Base-by-base conservation (phyloP, 2,797 vertebrate species). In the Sebastes reedi region DNA sequence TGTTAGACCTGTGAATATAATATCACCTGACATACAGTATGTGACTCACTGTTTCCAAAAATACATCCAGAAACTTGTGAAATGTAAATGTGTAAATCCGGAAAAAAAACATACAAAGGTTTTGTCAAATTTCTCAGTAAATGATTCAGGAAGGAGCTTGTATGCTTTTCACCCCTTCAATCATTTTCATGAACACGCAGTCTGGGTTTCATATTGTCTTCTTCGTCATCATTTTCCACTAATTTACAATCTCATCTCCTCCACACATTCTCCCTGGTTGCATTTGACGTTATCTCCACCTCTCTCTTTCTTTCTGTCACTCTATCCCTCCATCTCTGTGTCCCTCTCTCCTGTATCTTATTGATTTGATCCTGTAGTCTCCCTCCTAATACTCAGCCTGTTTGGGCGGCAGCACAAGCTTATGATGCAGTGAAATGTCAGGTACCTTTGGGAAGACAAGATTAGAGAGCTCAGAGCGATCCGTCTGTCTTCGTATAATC, bases 371-470 rank as follows among this genome's bases (percentile, higher is more conserved):
- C 69, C 84, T 73, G 50, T 24, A 65, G 68, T 68, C 56, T 68
- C 60, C 65, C 58, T 20, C 22, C 36, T 56, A 78, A 84, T 76
- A 67, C 77, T 74, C 72, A 58, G 85, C 67, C 79, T 67, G 65
- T 76, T 83, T 80, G 67, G 85, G 76, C 32, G 2, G 82, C 67
- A 56, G 73, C 58, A 46, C 68, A 20, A 59, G 85, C 85, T 91
- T 75, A 87, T 84, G 83, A 88, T 85, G 83, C 87, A 80, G 83
- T 73, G 81, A 91, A 91, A 92, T 91, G 88, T 88, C 89, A 90
- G 82, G 72, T 73, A 85, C 83, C 87, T 86, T 88, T 85, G 90
- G 90, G 86, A 83, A 81, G 77, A 74, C 36, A 18, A 88, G 88
- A 91, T 89, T 91, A 87, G 78, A 85, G 62, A 73, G 83, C 90